Percentiles rank a stretch among this genome's conserved stretches.
phyloP scores from a whole-genome alignment of 2,797 vertebrate species.

The Pangasius larnaudii region DNA sequence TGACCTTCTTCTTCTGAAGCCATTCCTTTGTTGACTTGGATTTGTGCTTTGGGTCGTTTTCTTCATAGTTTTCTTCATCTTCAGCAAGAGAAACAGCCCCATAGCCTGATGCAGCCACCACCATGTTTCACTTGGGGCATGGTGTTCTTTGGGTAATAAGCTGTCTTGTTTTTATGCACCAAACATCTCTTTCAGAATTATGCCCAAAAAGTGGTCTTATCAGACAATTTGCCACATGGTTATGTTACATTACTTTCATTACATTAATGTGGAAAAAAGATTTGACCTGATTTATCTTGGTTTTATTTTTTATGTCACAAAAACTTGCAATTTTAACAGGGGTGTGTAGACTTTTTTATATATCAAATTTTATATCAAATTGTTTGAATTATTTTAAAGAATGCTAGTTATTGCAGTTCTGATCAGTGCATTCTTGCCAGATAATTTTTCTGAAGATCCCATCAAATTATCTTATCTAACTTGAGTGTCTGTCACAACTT shows the following conservation, averaged over 20 bases:
- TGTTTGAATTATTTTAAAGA: not conserved
- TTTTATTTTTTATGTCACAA: not conserved
- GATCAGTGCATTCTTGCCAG: not conserved
- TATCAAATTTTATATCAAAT: too few relatives aligned
- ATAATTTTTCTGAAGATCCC: not conserved
- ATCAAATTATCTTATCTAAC: not conserved
- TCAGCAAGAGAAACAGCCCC: not conserved
- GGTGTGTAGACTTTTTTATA: not conserved
- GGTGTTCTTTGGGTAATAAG: not conserved
- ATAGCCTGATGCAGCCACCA: not conserved
- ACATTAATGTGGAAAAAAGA: not conserved
- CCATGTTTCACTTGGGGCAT: not conserved
- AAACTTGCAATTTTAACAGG: not conserved
- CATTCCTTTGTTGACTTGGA: not conserved
- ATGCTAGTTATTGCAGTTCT: not conserved
- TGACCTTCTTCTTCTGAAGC: not conserved
- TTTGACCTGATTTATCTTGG: not conserved
- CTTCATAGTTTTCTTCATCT: not conserved
- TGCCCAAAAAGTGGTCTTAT: not conserved
- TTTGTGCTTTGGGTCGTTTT: not conserved
- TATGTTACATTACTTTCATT: not conserved
- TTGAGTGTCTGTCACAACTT: not conserved
- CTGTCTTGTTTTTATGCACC: not conserved
- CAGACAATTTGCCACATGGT: not conserved
- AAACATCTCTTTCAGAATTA: not conserved